A percentile compares a stretch with the other conserved stretches of the same genome.
Conservation (phyloP, 2,113 vertebrate genomes). For the Caloenas nicobarica region DNA sequence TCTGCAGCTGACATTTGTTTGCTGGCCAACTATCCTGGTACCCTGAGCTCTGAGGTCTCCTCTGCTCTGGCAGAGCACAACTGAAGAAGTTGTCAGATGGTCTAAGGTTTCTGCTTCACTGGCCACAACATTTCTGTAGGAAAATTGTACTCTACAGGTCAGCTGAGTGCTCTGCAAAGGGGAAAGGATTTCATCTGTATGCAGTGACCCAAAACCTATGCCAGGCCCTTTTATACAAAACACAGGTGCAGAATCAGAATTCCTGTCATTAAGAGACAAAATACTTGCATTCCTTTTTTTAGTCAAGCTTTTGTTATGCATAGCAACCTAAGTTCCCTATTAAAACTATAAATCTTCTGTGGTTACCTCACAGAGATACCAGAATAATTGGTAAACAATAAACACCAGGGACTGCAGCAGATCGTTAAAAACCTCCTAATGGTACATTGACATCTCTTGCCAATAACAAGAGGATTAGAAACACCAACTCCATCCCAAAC, state of each 20-base stretch:
- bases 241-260: background rate
- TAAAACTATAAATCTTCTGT: background rate
- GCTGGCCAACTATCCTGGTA: background rate
- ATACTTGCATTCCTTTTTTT: background rate
- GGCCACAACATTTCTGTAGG: background rate
- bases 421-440: background rate
- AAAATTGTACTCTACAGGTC: background rate
- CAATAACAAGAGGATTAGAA: background rate
- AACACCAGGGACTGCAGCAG: background rate
- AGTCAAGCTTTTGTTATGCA: background rate
- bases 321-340: background rate
- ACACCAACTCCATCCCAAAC: background rate
- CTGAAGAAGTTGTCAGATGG: background rate
- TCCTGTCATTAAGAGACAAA: background rate
- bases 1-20: background rate
- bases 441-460: background rate
- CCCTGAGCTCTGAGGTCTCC: background rate
- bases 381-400: constrained; percentile 18
- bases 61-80: background rate
- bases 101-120: background rate
- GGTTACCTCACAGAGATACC: background rate
- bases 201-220: background rate
- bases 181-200: background rate
- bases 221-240: background rate
- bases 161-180: background rate